Conservation (phyloP, 2,888 invertebrate genomes). For the Drosophila mettleri region DNA sequence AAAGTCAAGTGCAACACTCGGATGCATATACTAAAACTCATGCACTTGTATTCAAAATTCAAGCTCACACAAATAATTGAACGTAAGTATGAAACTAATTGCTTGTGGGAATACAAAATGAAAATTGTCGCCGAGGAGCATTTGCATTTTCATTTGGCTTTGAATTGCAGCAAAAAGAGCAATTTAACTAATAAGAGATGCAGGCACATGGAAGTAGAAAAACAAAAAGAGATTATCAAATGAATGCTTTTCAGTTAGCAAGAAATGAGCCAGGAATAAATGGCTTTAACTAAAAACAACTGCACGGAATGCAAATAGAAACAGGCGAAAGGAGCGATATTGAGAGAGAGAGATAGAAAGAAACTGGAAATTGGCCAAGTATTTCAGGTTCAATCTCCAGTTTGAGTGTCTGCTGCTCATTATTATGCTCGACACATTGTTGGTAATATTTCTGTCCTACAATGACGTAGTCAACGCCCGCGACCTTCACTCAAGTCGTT, state of each 20-base stretch:
- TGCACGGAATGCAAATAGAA: slow-evolving; percentile 30
- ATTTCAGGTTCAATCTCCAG: slow-evolving; percentile 31
- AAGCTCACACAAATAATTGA: slow-evolving; percentile 61
- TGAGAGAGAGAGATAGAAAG: neutral
- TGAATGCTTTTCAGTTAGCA: slow-evolving; percentile 35
- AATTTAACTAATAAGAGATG: slow-evolving; percentile 5
- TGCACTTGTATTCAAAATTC: slow-evolving; percentile 32
- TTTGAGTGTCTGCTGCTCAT: slow-evolving; percentile 51
- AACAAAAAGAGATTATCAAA: slow-evolving; percentile 21
- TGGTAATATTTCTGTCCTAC: slow-evolving; percentile 45
- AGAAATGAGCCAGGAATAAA: slow-evolving; percentile 37
- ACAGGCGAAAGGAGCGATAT: neutral
- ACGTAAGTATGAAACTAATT: slow-evolving; percentile 65
- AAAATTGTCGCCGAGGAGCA: slow-evolving; percentile 36
- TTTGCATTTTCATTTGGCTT: slow-evolving; percentile 42
- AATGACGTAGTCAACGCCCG: slow-evolving; percentile 36
- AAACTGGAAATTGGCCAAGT: slow-evolving; percentile 41
- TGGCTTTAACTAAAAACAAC: slow-evolving; percentile 54
- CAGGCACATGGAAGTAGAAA: neutral
- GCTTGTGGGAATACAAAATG: slow-evolving; percentile 57
- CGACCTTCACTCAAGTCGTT: slow-evolving; percentile 70
- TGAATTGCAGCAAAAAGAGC: slow-evolving; percentile 22
- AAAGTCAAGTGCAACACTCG: slow-evolving; percentile 2
- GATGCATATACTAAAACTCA: slow-evolving; percentile 14
- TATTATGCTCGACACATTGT: slow-evolving; percentile 77